A percentile compares a stretch with the other conserved stretches of the same genome.
These are phyloP conservation scores for Serripes groenlandicus DNA, from an alignment of 2,888 invertebrate species.

Conservation along the genomic window DNA sequence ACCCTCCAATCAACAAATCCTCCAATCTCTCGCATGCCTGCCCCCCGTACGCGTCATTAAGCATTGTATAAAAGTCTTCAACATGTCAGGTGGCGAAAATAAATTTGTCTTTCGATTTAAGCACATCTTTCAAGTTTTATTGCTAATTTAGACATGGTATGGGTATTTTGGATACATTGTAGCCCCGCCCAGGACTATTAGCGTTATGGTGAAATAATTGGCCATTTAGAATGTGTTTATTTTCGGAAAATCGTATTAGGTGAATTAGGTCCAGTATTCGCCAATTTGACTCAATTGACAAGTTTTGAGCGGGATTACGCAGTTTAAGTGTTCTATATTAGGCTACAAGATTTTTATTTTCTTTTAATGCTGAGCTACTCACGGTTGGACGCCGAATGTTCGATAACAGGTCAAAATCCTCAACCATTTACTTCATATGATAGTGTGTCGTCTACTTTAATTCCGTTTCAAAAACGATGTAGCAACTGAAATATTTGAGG, in stretches of 20 bases:
- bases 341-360: constrained; percentile 10
- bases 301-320: constrained; percentile 7
- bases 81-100: constrained; percentile 20
- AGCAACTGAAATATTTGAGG: too few relatives aligned
- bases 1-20: too few relatives aligned
- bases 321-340: constrained; percentile 14
- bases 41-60: too few relatives aligned
- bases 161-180: constrained; percentile 8
- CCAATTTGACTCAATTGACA: constrained; percentile 15
- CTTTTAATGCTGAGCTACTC: too few relatives aligned
- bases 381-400: too few relatives aligned
- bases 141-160: constrained; percentile 18
- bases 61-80: constrained; percentile 16
- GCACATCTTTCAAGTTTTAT: constrained; percentile 10
- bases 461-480: too few relatives aligned
- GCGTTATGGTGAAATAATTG: constrained; percentile 46
- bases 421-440: too few relatives aligned
- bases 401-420: too few relatives aligned
- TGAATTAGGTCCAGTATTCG: constrained; percentile 1
- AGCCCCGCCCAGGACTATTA: constrained; percentile 25
- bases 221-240: constrained; percentile 54
- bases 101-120: constrained; percentile 1
- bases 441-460: too few relatives aligned
- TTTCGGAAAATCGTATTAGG: constrained; percentile 42
- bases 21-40: too few relatives aligned